Evolutionary conservation across 1,140 invertebrate genomes (phyloP), one percentile per base, ranked within the genome.

Genomic region (Brachionus calyciflorus): DNA sequence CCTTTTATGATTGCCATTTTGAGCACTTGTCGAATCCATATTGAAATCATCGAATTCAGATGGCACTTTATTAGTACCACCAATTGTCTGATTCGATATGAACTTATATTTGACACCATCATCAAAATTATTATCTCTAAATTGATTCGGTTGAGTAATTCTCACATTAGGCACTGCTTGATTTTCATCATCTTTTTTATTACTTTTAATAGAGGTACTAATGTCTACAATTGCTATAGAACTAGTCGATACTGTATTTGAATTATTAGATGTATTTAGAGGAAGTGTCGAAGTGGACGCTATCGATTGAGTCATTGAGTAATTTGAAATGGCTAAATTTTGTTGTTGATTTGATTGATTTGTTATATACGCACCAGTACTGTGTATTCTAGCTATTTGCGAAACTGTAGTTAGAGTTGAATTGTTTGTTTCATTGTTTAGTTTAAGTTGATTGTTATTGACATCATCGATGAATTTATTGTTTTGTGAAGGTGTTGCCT

Each of bases 51-150:
- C 65, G 21, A 69, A 69, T 33, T 69, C 65, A n/a, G 41, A 46
- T 3, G 41, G 21, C 10, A 40, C 28, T 26, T 51, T 51, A 10
- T 73, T 73, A 26, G 19, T 21, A 0, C 69, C 44, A 1, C 69
- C 69, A 4, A 73, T 73, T 17, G 69, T 73, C 9, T 73, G 46
- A 55, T 55, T 73, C 10, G 69, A 73, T 4, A 49, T 26, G 51
- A 73, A 73, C 40, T 73, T 73, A 33, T 73, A 73, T 37, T 73
- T 73, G 21, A 73, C 46, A 9, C 46, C 69, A n/a, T 73, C 60
- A 17, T 65, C 17, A 24, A 24, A 7, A 21, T 24, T 24, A 28
- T 65, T 65, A 1, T 65, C 60, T 21, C 17, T 12, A n/a, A n/a
- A n/a, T n/a, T n/a, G n/a, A 21, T 44, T 65, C 1, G 60, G 33